These are phyloP conservation scores for Holothuria scabra DNA, from an alignment of 53 echinoderm and acorn worm genomes.

Conservation along the genomic window DNA sequence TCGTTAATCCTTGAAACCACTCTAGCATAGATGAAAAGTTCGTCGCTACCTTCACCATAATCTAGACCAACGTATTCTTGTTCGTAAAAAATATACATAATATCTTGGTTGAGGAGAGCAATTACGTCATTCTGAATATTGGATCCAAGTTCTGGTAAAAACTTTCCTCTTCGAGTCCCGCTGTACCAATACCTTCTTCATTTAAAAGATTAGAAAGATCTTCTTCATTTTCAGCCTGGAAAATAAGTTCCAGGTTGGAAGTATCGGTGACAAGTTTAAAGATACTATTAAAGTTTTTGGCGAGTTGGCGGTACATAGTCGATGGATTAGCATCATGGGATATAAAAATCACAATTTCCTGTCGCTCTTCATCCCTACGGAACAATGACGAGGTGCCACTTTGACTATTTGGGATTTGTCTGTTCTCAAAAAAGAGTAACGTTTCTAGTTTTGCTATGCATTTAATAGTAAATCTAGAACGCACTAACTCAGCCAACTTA, in stretches of 20 bases:
- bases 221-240: neutral
- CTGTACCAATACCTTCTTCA: slow-evolving; percentile 17
- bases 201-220: slow-evolving; percentile 19
- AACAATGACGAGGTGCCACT: slow-evolving; percentile 15
- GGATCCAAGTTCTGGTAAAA: slow-evolving; percentile 51
- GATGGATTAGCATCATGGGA: neutral
- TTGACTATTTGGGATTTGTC: neutral
- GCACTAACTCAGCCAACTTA: neutral
- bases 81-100: slow-evolving; percentile 59
- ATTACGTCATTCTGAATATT: slow-evolving; percentile 60
- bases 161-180: slow-evolving; percentile 5
- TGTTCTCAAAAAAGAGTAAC: neutral
- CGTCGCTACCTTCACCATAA: slow-evolving; percentile 33
- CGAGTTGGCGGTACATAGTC: slow-evolving; percentile 4
- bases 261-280: slow-evolving; percentile 10
- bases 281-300: neutral
- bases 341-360: neutral
- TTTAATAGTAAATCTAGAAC: neutral
- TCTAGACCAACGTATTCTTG: slow-evolving; percentile 71
- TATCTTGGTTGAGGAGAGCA: slow-evolving; percentile 78
- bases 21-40: slow-evolving; percentile 56
- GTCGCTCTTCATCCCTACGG: neutral
- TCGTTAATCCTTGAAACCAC: neutral
- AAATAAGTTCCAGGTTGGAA: slow-evolving; percentile 1
- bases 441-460: slow-evolving; percentile 21